These are phyloP conservation scores for Megaceryle maxima DNA, from an alignment of 2,113 vertebrate species.

Conservation along the genomic window DNA sequence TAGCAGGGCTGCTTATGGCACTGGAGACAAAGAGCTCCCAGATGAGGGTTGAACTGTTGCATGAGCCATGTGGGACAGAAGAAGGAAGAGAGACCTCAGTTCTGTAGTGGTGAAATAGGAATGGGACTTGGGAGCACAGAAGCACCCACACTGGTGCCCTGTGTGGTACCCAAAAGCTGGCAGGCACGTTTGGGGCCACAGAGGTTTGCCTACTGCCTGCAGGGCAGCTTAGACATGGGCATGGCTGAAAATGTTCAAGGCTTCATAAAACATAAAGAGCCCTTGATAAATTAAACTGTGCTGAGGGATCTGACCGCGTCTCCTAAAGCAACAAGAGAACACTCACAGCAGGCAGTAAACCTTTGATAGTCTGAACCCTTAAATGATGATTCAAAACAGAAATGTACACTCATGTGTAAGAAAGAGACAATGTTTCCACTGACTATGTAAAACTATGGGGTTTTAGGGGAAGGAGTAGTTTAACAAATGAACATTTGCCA, in stretches of 20 bases:
- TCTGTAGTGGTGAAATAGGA: not conserved
- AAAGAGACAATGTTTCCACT: not conserved
- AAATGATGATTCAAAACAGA: not conserved
- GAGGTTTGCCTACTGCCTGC: not conserved
- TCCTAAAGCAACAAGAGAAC: not conserved
- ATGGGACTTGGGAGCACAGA: not conserved
- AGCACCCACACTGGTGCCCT: not conserved
- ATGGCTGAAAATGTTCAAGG: no score
- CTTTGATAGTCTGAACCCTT: not conserved
- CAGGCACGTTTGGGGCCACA: fast-evolving
- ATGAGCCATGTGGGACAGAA: fast-evolving
- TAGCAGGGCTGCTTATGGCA: fast-evolving
- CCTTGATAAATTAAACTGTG: not conserved
- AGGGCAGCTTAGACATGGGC: no score
- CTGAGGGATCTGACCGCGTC: not conserved
- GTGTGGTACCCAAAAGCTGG: not conserved
- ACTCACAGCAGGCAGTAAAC: not conserved
- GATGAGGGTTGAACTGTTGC: not conserved
- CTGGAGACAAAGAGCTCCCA: not conserved
- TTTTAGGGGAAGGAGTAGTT: not conserved
- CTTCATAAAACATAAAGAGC: not conserved
- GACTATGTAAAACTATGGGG: not conserved
- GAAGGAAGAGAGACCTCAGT: not conserved
- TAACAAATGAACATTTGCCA: not conserved
- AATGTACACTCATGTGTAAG: not conserved